A percentile compares a stretch with the other conserved stretches of the same genome.
phyloP scores from a whole-genome alignment of 2,888 invertebrate genomes.

The Taenaris catops region DNA sequence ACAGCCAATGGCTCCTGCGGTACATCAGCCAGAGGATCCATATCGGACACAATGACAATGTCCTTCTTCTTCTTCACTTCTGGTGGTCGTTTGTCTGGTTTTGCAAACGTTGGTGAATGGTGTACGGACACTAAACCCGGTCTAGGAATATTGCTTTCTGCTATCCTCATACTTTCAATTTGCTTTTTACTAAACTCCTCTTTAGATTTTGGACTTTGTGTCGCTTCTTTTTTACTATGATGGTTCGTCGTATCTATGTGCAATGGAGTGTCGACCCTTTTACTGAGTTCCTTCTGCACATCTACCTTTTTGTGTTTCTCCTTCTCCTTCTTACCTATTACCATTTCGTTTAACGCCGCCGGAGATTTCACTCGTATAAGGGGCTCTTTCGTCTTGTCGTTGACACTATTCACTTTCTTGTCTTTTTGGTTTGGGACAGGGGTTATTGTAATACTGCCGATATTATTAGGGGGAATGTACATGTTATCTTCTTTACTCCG shows the following conservation, averaged over 20 bases:
- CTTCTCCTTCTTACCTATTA: slow-evolving; percentile 37
- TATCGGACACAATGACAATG: slow-evolving; percentile 55
- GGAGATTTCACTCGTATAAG: slow-evolving; percentile 66
- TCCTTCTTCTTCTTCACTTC: slow-evolving; percentile 67
- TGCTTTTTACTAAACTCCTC: slow-evolving; percentile 55
- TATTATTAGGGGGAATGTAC: slow-evolving; percentile 59
- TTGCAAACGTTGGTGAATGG: slow-evolving; percentile 65
- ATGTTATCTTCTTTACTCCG: slow-evolving; percentile 48
- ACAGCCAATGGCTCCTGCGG: slow-evolving; percentile 49
- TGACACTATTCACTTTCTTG: slow-evolving; percentile 35
- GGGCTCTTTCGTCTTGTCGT: slow-evolving; percentile 40
- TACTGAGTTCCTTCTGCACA: slow-evolving; percentile 17
- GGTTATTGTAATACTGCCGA: slow-evolving; percentile 70
- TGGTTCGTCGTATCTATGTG: slow-evolving; percentile 40
- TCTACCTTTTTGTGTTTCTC: slow-evolving; percentile 27
- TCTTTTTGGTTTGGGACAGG: slow-evolving; percentile 52
- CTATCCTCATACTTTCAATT: slow-evolving; percentile 53
- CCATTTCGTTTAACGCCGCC: slow-evolving; percentile 65
- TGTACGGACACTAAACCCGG: slow-evolving; percentile 58
- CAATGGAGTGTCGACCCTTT: slow-evolving; percentile 18
- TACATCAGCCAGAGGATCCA: slow-evolving; percentile 55
- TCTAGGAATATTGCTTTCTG: slow-evolving; percentile 62
- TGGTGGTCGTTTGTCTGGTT: slow-evolving; percentile 62
- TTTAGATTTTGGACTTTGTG: slow-evolving; percentile 45
- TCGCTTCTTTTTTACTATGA: slow-evolving; percentile 44